Conservation (phyloP, 2,113 vertebrate genomes). For the Ciconia maguari region DNA sequence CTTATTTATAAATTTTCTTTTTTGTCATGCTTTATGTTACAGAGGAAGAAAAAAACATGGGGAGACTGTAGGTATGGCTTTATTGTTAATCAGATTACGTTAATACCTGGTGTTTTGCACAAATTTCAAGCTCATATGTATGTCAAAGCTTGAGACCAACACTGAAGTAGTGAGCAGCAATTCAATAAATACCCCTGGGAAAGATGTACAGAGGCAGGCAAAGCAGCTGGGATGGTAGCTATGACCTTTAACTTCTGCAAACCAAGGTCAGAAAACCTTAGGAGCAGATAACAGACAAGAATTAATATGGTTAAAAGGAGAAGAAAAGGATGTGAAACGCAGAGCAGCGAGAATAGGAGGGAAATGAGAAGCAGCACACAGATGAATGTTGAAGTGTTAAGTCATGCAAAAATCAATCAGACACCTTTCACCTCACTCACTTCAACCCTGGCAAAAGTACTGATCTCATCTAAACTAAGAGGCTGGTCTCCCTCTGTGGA, state of each 20-base stretch:
- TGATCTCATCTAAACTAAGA: not conserved
- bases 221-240: not conserved
- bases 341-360: not conserved
- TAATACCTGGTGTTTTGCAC: not conserved
- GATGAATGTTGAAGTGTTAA: not conserved
- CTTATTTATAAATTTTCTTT: not conserved
- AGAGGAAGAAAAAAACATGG: not conserved
- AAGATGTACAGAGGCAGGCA: not conserved
- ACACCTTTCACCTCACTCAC: not conserved
- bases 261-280: not conserved
- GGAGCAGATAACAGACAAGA: not conserved
- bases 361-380: not conserved
- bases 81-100: not conserved
- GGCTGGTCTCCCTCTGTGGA: not conserved
- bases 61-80: not conserved
- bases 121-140: not conserved
- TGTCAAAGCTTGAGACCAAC: not conserved
- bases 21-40: not conserved
- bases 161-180: not conserved
- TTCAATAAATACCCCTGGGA: not conserved
- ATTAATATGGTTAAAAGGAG: not conserved
- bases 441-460: not conserved
- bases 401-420: slow-evolving; percentile 23
- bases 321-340: not conserved
- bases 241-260: not conserved